Percentiles rank a stretch among this genome's conserved stretches.
These are phyloP conservation scores for Drosophila flavopinicola DNA, from an alignment of 2,888 invertebrate genomes.

Conservation along the genomic window DNA sequence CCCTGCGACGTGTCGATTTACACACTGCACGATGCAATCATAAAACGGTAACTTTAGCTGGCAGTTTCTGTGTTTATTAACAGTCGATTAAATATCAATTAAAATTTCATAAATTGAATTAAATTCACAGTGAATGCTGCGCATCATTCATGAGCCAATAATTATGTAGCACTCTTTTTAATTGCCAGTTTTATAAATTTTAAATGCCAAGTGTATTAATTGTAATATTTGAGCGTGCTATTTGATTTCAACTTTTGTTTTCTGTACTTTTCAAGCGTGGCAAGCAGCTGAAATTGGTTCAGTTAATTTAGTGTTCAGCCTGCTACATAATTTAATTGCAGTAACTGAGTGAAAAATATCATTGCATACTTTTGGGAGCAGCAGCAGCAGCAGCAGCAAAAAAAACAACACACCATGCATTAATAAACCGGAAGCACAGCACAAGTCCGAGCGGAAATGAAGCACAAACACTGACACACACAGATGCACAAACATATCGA, in stretches of 20 bases:
- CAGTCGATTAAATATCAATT: constrained; percentile 72
- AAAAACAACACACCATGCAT: constrained; percentile 33
- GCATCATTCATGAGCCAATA: constrained; percentile 45
- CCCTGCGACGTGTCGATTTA: constrained; percentile 14
- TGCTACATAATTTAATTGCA: constrained; percentile 68
- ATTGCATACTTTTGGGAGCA: constrained; percentile 43
- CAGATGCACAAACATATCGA: constrained; percentile 7
- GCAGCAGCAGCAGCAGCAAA: neutral
- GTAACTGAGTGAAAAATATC: constrained; percentile 13
- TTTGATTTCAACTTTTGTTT: constrained; percentile 8
- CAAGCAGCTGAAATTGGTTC: constrained; percentile 19
- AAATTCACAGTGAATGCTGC: constrained; percentile 5
- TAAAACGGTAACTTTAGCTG: constrained; percentile 46
- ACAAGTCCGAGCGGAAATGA: constrained; percentile 68
- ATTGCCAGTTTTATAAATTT: constrained; percentile 42
- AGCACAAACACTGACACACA: constrained; percentile 46
- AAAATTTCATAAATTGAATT: constrained; percentile 63
- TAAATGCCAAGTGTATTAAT: constrained; percentile 22
- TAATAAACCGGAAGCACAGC: constrained; percentile 72
- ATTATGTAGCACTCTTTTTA: constrained; percentile 22
- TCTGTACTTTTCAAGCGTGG: neutral
- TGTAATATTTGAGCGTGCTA: neutral
- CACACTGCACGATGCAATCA: constrained; percentile 15
- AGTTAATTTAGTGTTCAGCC: constrained; percentile 40
- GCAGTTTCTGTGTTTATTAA: constrained; percentile 39